Evolutionary conservation across 2,888 invertebrate genomes (phyloP), one percentile per base, ranked within the genome.

Genomic region (Cancer borealis): DNA sequence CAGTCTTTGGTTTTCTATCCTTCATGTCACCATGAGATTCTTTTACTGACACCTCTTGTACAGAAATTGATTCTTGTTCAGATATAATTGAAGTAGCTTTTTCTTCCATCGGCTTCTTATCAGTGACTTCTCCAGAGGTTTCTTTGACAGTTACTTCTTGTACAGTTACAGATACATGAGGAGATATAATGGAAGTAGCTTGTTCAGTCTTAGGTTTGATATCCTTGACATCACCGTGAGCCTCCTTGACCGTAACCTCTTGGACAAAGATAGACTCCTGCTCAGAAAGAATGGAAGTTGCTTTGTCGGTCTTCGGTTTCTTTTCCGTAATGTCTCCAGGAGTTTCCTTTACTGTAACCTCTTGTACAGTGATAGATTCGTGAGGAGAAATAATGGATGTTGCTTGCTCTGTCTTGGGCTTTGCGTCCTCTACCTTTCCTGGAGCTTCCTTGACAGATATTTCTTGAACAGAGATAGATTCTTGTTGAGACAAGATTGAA

Each of bases 201-300:
- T 92, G 54, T 54, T 92, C 92, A 4, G 87, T 54, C 84, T 88
- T 88, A 88, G 92, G 93, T 91, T 96, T 95, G 92, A 92, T 93
- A n/a, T 95, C 95, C 2, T 26, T 79, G 3, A 92, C 93, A 79
- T 79, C 94, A 84, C 49, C 47, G 90, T 54, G 66, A 60, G 93
- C 60, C 54, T 93, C 93, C 60, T 91, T 93, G 17, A 93, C 88
- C 10, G 93, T 60, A 0, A 93, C 87, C 79, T 93, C 93, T 45
- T 91, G 54, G 10, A 93, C 91, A 60, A 87, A 88, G 6, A 93
- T 91, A 6, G 93, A 93, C 60, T 93, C 93, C n/a, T 93, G 93
- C 26, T 88, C 60, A 45, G 93, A 93, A 5, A 93, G 49, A 14
- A 87, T 60, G 0, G 93, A 49, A 12, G 87, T 87, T 91, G 93